A percentile compares a stretch with the other conserved stretches of the same genome.
These are phyloP conservation scores for Flexamia atlantica DNA, from an alignment of 2,888 invertebrate genomes.

Conservation along the genomic window DNA sequence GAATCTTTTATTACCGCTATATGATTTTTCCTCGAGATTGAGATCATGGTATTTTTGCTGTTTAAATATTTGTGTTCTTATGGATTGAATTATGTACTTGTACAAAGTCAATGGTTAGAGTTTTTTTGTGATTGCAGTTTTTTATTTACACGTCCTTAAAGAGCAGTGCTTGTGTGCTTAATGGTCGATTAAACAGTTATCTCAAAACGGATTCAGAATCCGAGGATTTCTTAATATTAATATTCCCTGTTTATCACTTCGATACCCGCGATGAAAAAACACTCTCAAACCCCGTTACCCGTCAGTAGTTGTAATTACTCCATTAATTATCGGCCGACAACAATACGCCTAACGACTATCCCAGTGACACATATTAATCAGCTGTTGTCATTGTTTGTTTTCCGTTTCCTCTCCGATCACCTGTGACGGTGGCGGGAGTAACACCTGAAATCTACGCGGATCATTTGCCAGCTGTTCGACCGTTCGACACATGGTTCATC, in stretches of 20 bases:
- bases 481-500: conserved; percentile 26
- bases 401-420: conserved; percentile 49
- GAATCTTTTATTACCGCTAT: not conserved
- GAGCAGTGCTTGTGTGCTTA: too few species aligned
- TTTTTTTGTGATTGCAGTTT: too few species aligned
- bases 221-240: too few species aligned
- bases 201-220: too few species aligned
- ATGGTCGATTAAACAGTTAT: too few species aligned
- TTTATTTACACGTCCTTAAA: too few species aligned
- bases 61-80: too few species aligned
- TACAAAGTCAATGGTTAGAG: too few species aligned
- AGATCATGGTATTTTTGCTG: too few species aligned
- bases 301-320: not conserved
- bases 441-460: conserved; percentile 53
- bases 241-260: too few species aligned
- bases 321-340: not conserved
- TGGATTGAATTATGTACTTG: too few species aligned
- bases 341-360: conserved; percentile 31
- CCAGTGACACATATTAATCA: conserved; percentile 56
- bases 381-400: conserved; percentile 46
- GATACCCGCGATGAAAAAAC: too few species aligned
- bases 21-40: not conserved
- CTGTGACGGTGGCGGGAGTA: conserved; percentile 43
- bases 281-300: not conserved
- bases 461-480: conserved; percentile 49